A percentile compares a stretch with the other conserved stretches of the same genome.
Evolutionary conservation across 2,113 vertebrate species (phyloP).

Genomic region (Girardinichthys multiradiatus): DNA sequence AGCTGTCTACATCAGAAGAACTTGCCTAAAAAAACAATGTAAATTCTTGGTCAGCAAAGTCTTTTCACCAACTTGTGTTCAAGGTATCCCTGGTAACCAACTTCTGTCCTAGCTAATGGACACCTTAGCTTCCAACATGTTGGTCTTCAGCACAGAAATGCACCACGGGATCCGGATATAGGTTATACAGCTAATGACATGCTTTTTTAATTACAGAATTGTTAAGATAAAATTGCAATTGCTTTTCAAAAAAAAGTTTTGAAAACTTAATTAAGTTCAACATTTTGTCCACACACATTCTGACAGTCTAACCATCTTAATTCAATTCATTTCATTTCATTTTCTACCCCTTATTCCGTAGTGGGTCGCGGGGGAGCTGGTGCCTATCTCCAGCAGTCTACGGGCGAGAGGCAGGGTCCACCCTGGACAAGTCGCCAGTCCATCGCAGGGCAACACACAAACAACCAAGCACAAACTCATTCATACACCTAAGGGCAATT

Average conservation of each 20-base stretch:
- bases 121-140: background rate
- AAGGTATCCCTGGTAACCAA: background rate
- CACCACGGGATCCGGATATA: background rate
- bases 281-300: constrained; percentile 14
- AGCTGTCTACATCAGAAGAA: too few species aligned
- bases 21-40: background rate
- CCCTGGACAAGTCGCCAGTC: too few species aligned
- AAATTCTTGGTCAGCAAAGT: background rate
- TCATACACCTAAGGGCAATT: too few species aligned
- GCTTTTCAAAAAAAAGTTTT: background rate
- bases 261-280: constrained; percentile 1
- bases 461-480: too few species aligned
- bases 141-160: background rate
- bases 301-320: too few species aligned
- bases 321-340: too few species aligned
- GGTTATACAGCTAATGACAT: background rate
- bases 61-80: background rate
- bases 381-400: too few species aligned
- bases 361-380: too few species aligned
- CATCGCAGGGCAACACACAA: too few species aligned
- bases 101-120: too few species aligned
- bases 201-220: background rate
- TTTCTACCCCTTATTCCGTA: too few species aligned
- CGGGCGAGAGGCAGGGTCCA: too few species aligned
- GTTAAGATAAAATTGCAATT: background rate